Conservation (phyloP, 2,113 vertebrate species). For the Heliornis fulica region DNA sequence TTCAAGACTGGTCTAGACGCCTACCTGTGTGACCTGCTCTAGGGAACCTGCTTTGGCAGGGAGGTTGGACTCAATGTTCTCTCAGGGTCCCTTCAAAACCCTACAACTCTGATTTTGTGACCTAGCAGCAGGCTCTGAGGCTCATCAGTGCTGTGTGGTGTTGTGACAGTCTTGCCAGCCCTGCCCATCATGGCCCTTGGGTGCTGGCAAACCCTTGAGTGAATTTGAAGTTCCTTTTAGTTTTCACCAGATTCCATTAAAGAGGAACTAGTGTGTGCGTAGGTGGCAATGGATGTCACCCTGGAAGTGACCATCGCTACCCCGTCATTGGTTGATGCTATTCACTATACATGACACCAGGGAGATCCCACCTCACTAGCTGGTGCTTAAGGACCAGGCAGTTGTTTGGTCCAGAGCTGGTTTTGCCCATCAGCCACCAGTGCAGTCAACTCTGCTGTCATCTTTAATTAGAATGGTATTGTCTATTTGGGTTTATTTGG, state of each 20-base stretch:
- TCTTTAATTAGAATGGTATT: neutral
- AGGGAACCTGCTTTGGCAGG: too few relatives aligned
- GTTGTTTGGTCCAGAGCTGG: neutral
- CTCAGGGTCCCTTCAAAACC: too few relatives aligned
- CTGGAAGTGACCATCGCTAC: neutral
- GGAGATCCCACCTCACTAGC: fast-evolving
- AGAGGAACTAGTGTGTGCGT: fast-evolving
- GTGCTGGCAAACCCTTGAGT: neutral
- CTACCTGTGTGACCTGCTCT: too few relatives aligned
- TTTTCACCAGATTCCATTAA: too few relatives aligned
- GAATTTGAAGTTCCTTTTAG: neutral
- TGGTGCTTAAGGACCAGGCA: fast-evolving
- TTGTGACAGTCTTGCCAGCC: neutral
- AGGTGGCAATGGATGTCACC: too few relatives aligned
- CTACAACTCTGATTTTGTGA: too few relatives aligned
- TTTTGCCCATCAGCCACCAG: neutral
- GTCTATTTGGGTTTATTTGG: neutral
- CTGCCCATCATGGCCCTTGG: neutral
- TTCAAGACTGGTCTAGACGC: too few relatives aligned
- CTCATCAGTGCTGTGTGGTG: fast-evolving
- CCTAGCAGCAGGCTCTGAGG: too few relatives aligned
- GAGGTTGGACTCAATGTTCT: too few relatives aligned
- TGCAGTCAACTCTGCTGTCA: neutral
- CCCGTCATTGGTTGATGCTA: neutral
- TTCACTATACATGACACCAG: neutral